phyloP scores from a whole-genome alignment of 2,888 invertebrate genomes.

The Orthosia gracilis region DNA sequence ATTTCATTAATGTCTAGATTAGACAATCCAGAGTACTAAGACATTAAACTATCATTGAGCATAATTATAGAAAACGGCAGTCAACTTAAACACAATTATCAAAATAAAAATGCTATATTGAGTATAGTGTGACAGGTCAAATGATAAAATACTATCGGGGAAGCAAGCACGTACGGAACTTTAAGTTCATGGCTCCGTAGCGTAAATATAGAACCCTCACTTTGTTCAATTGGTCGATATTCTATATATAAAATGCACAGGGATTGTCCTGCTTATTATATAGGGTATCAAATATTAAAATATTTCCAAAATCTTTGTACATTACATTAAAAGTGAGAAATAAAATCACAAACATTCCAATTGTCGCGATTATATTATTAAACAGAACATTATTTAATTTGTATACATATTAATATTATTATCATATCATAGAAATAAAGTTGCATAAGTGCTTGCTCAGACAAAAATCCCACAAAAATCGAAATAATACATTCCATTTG shows the following conservation, averaged over 20 bases:
- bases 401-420: conserved; percentile 35
- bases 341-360: conserved; percentile 42
- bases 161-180: conserved; percentile 67
- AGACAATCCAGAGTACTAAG: conserved; percentile 76
- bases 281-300: conserved; percentile 62
- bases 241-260: conserved; percentile 58
- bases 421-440: conserved; percentile 47
- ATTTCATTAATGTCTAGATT: conserved; percentile 76
- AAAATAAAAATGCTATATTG: conserved; percentile 87
- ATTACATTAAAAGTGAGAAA: conserved; percentile 45
- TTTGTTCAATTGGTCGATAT: conserved; percentile 60
- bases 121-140: conserved; percentile 86
- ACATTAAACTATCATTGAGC: conserved; percentile 88
- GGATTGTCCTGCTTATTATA: conserved; percentile 55
- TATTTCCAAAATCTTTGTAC: conserved; percentile 64
- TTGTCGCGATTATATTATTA: conserved; percentile 27
- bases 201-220: conserved; percentile 56
- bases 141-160: conserved; percentile 71
- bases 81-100: conserved; percentile 82
- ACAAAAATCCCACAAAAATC: conserved; percentile 64
- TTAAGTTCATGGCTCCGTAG: conserved; percentile 52
- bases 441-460: conserved; percentile 66
- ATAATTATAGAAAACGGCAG: conserved; percentile 89
- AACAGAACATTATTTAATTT: conserved; percentile 35
- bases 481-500: conserved; percentile 70